Base-by-base conservation (phyloP, 2,797 vertebrate species). In the Chiloscyllium punctatum region DNA sequence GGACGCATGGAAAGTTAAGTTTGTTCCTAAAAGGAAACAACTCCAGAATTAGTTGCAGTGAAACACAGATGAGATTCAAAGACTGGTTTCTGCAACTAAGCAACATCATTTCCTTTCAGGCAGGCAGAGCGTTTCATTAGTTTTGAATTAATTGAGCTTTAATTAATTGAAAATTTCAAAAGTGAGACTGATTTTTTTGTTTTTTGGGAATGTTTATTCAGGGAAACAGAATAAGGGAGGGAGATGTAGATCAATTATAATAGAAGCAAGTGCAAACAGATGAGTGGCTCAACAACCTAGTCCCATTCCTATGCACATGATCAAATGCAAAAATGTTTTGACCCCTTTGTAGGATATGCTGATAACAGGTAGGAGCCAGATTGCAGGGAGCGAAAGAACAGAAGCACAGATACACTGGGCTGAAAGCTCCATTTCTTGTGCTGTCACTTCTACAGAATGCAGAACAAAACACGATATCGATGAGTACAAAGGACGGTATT, bases 1-100 rank as follows among this genome's bases (percentile, higher is more conserved):
- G 66, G 57, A 79, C 37, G 42, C 92, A 96, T 94, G 92, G 68
- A 72, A 94, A 51, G n/a, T 57, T 57, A 57, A 57, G 23, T 88
- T 68, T 69, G 16, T 57, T 57, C 57, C 57, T 11, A 91, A 33
- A 53, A 4, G 53, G 90, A 27, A 15, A 27, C 4, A 7, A 18
- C n/a, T n/a, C n/a, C n/a, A n/a, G 30, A 66, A 66, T 16, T 66
- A 21, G 13, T 66, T 66, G 57, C 53, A 13, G 7, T 3, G n/a
- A 91, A 62, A 66, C 2, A 18, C 57, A n/a, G 6, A 1, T 66
- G n/a, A 30, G 27, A 51, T 25, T 0, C 33, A 18, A 13, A n/a
- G 9, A n/a, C 21, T 6, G 3, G 4, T 66, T 37, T 94, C 21
- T 25, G 51, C 27, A 62, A 91, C 57, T 16, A 9, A 57, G 33